Conservation (phyloP, 37 sponge, comb jelly and placozoan species). For the Oopsacas minuta region DNA sequence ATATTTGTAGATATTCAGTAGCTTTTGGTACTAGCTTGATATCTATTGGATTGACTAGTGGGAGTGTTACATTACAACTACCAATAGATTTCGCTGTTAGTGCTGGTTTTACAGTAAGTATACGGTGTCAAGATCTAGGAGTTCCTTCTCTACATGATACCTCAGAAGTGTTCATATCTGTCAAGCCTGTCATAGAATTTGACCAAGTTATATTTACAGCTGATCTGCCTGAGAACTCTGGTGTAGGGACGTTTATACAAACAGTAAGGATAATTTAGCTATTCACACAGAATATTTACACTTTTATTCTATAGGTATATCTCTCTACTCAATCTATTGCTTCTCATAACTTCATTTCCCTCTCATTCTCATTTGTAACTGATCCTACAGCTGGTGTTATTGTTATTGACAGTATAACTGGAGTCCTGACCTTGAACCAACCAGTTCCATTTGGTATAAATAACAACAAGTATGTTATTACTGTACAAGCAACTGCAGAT, state of each 20-base stretch:
- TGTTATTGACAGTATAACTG: background rate
- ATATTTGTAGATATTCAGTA: constrained; percentile 1
- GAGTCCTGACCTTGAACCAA: background rate
- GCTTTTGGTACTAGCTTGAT: background rate
- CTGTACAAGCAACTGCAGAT: background rate
- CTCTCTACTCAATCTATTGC: background rate
- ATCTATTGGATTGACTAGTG: background rate
- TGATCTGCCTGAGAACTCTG: background rate
- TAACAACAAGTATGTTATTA: background rate
- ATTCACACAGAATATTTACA: background rate
- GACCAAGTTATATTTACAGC: background rate
- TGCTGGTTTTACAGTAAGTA: background rate
- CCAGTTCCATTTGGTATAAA: background rate
- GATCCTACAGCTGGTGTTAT: background rate
- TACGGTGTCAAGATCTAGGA: background rate
- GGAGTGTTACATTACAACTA: background rate
- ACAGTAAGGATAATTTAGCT: background rate
- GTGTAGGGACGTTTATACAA: background rate
- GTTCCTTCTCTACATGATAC: background rate
- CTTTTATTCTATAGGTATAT: background rate
- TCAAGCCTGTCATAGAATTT: background rate
- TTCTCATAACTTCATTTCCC: background rate
- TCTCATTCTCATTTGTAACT: background rate
- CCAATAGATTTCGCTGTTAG: background rate
- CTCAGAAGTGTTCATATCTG: background rate